Evolutionary conservation across 2,797 vertebrate species (phyloP).

Genomic region (Argentina silus): DNA sequence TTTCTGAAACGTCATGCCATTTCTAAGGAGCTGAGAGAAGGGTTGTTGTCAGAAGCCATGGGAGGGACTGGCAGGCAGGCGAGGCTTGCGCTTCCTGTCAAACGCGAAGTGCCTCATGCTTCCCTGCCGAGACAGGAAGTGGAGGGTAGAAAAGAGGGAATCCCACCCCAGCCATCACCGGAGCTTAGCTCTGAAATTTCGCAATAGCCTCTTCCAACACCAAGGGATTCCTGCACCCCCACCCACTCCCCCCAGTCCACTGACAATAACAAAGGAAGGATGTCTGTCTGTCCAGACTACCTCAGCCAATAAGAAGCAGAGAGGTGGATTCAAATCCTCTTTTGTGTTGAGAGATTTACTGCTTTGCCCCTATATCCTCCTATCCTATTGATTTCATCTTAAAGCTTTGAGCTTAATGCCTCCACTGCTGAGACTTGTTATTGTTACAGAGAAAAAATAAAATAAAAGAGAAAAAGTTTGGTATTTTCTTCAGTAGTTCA

Average conservation of each 20-base stretch:
- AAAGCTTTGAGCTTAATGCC: slow-evolving; percentile 22
- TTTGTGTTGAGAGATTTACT: slow-evolving; percentile 34
- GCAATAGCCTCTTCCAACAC: slow-evolving; percentile 48
- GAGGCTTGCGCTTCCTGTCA: slow-evolving; percentile 36
- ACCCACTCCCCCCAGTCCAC: slow-evolving; percentile 12
- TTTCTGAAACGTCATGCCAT: not conserved
- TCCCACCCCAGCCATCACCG: slow-evolving; percentile 59
- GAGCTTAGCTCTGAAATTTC: slow-evolving; percentile 61
- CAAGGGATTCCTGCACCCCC: slow-evolving; percentile 42
- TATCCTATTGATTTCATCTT: slow-evolving; percentile 26
- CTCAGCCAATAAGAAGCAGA: slow-evolving; percentile 12
- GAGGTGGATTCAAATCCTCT: slow-evolving; percentile 35
- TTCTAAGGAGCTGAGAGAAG: not conserved
- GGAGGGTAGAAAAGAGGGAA: slow-evolving; percentile 75
- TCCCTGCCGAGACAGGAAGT: slow-evolving; percentile 73
- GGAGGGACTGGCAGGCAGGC: slow-evolving; percentile 24
- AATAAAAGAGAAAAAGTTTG: not conserved
- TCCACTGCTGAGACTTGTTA: not conserved
- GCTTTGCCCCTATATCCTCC: too few relatives aligned
- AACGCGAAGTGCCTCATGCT: slow-evolving; percentile 53
- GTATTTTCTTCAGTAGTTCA: slow-evolving; percentile 23
- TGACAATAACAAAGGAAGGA: not conserved
- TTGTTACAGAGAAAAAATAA: not conserved
- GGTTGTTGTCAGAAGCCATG: slow-evolving; percentile 6
- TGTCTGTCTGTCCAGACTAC: not conserved